These are phyloP conservation scores for Drosophila pandora DNA, from an alignment of 1,140 invertebrate species.

Conservation along the genomic window DNA sequence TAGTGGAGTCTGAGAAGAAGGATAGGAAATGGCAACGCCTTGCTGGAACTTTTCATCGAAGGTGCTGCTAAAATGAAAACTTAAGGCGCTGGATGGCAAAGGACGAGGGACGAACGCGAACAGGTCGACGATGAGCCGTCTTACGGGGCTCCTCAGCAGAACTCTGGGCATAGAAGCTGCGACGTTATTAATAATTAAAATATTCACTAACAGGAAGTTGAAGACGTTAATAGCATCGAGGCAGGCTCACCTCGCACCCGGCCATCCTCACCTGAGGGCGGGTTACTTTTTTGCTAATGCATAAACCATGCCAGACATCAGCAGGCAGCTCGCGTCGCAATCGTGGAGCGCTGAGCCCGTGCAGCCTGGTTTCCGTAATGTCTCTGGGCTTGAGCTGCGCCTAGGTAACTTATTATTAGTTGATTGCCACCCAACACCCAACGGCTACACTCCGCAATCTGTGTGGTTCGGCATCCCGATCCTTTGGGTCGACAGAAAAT, in stretches of 20 bases:
- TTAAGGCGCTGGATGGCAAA: conserved; percentile 1
- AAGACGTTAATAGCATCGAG: conserved; percentile 78
- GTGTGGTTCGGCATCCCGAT: neutral
- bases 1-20: too few relatives aligned
- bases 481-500: neutral
- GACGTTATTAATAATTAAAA: conserved; percentile 82
- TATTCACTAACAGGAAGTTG: conserved; percentile 83
- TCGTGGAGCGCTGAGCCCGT: neutral
- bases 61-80: conserved; percentile 4
- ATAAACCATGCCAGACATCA: conserved; percentile 82
- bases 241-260: conserved; percentile 18
- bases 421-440: conserved; percentile 64
- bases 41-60: neutral
- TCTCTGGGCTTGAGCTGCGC: conserved; percentile 20
- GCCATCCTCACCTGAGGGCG: conserved; percentile 63
- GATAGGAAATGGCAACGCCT: too few relatives aligned
- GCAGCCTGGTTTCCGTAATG: neutral
- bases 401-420: conserved; percentile 70
- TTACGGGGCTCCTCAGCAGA: conserved; percentile 55
- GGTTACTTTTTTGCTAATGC: conserved; percentile 76
- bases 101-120: neutral
- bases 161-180: conserved; percentile 26
- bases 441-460: conserved; percentile 38
- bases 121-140: conserved; percentile 54
- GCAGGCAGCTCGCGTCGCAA: conserved; percentile 65